These are phyloP conservation scores for Odontophorus gujanensis DNA, from an alignment of 2,113 vertebrate species.

Conservation along the genomic window DNA sequence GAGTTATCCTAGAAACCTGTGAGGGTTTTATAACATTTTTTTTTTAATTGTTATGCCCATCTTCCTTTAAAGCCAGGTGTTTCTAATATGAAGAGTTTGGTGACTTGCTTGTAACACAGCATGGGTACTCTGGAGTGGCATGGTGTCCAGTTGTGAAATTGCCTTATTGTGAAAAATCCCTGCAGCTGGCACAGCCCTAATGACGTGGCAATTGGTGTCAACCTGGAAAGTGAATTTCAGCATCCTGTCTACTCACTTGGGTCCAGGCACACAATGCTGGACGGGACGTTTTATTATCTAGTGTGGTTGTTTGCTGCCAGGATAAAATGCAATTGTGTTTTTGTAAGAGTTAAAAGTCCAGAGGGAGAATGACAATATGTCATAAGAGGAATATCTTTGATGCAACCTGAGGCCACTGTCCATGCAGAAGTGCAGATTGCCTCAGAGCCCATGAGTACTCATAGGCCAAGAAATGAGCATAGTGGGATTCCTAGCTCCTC, in stretches of 20 bases:
- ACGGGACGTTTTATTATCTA: not conserved
- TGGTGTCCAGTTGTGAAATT: not conserved
- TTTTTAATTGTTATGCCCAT: not conserved
- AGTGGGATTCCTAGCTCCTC: not conserved
- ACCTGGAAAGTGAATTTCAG: not conserved
- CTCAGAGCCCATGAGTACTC: not conserved
- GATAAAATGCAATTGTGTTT: not conserved
- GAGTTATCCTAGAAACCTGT: not conserved
- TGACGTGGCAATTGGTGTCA: not conserved
- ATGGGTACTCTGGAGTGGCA: not conserved
- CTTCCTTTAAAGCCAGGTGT: not conserved
- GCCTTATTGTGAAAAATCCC: not conserved
- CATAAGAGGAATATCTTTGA: rapidly evolving
- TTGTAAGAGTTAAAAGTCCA: not conserved
- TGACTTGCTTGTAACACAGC: not conserved
- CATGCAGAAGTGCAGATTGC: not conserved
- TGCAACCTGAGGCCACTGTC: not conserved
- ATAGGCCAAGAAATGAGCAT: not conserved
- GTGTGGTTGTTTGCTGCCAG: not conserved
- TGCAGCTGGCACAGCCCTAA: not conserved
- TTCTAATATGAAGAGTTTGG: not conserved
- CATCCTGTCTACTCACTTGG: not conserved
- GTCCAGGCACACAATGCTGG: not conserved
- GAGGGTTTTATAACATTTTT: not conserved
- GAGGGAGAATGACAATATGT: not conserved